Conservation (phyloP, 2,113 vertebrate species). For the Hemichromis elongatus region DNA sequence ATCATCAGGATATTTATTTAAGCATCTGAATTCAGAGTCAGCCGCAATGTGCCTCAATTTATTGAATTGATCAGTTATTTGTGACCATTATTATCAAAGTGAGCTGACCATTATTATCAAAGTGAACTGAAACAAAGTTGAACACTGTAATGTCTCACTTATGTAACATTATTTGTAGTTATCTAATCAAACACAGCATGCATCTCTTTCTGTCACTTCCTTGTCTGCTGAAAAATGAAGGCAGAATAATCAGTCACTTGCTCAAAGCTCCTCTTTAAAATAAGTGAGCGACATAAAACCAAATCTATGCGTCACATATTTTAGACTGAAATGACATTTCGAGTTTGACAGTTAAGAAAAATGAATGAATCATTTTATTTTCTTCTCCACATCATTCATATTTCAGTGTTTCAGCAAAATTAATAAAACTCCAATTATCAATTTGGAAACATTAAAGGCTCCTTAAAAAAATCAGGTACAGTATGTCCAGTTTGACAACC, state of each 20-base stretch:
- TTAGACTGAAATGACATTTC: background rate
- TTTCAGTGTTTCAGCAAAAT: background rate
- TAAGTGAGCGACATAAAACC: background rate
- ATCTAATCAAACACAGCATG: background rate
- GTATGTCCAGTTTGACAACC: background rate
- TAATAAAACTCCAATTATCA: background rate
- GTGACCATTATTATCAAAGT: background rate
- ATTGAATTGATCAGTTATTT: background rate
- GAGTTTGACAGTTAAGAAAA: background rate
- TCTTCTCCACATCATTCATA: background rate
- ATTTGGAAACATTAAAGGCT: background rate
- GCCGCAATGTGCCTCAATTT: background rate
- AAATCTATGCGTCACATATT: background rate
- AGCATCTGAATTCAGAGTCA: background rate
- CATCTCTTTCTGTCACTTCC: background rate
- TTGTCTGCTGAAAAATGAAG: background rate
- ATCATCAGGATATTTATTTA: background rate
- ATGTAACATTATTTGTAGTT: background rate
- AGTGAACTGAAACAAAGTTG: background rate
- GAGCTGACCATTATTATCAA: background rate
- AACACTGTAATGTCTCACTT: background rate
- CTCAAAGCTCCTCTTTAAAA: background rate
- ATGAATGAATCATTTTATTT: background rate
- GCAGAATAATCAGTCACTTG: background rate
- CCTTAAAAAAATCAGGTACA: background rate